Evolutionary conservation across 2,113 vertebrate species (phyloP), one percentile per base, ranked within the genome.

Genomic region (Cyanoramphus novaezelandiae): DNA sequence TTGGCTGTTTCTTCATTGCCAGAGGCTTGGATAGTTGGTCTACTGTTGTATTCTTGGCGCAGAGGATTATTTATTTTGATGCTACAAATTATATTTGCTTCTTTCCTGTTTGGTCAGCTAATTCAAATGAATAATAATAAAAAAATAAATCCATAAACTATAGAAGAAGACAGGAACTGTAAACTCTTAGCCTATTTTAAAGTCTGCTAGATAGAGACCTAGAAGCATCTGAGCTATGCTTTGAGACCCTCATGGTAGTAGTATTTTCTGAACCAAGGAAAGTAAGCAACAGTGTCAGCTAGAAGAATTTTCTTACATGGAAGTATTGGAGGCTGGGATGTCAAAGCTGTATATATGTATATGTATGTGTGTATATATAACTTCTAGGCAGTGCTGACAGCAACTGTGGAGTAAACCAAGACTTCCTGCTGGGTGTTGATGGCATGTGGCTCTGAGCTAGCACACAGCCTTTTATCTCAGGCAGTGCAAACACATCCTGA

Each of bases 351-450:
- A 27, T 41, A 12, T 76, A n/a, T 60, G 1, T 76, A 1, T 64
- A 0, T 64, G 0, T 41, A 1, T 59, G 0, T 78, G 0, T 82
- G 4, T 53, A 31, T 65, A 6, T 72, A 2, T 37, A 2, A 88
- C 31, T 88, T 84, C 39, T 52, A 70, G 77, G n/a, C 69, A 62
- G 39, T 72, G 88, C 28, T 87, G 68, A 82, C 60, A 92, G 52
- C 80, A 89, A 19, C 65, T 93, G 37, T 0, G 0, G 41, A 43
- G 44, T 64, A 84, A 84, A 31, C 19, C 49, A 60, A 77, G 82
- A 53, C 64, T 90, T 86, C 82, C 80, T 88, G n/a, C 28, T 53
- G 60, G 69, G 41, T 60, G 71, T 68, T 65, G 25, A 67, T 55
- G 46, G 43, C 12, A 4, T n/a, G 74, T 41, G 78, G 68, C 76